Evolutionary conservation across 1,140 invertebrate species (phyloP).

Genomic region (Drosophila simulans): DNA sequence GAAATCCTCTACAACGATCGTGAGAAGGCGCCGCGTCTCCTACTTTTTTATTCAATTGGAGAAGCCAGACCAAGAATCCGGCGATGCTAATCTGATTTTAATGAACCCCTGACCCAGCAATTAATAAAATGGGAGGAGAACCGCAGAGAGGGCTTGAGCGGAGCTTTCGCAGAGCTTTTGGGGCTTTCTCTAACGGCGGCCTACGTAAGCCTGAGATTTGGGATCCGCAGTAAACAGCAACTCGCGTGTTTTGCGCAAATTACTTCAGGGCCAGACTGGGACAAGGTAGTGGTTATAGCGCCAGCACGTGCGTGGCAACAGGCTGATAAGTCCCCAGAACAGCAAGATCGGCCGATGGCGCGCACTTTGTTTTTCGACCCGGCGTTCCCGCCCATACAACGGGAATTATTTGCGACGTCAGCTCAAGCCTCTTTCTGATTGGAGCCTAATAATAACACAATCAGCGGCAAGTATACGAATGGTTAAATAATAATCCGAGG

Average conservation of each 20-base stretch:
- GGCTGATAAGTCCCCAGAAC: not conserved
- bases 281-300: conserved; percentile 4
- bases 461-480: conserved; percentile 10
- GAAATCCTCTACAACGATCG: conserved; percentile 24
- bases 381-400: not conserved
- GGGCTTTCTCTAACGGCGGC: not conserved
- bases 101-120: conserved; percentile 32
- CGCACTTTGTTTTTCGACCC: conserved; percentile 2
- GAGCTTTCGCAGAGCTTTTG: conserved; percentile 29
- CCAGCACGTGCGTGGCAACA: conserved; percentile 53
- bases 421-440: conserved; percentile 6
- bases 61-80: conserved; percentile 10
- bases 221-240: conserved; percentile 12
- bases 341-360: not conserved
- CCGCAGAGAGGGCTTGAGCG: not conserved
- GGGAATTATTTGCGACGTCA: conserved; percentile 3
- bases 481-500: conserved; percentile 45
- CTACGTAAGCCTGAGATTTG: conserved; percentile 14
- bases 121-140: conserved; percentile 11
- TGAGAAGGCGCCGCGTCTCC: conserved; percentile 30
- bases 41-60: conserved; percentile 6
- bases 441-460: conserved; percentile 34
- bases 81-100: conserved; percentile 22
- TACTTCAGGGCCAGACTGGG: conserved; percentile 34
- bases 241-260: conserved; percentile 38